Evolutionary conservation across 2,797 vertebrate genomes (phyloP).

Genomic region (Megalops cyprinoides): DNA sequence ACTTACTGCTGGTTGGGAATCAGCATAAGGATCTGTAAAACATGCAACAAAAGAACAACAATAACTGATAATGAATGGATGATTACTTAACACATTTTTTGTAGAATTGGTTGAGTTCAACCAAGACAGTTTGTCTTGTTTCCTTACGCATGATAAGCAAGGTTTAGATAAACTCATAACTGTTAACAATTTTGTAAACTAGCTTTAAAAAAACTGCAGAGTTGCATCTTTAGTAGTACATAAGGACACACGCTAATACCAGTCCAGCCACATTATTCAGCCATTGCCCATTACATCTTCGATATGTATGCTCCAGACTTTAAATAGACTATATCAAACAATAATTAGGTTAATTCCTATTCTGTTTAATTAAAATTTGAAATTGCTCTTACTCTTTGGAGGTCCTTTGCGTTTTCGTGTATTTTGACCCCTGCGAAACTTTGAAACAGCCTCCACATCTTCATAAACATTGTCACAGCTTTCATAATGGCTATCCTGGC

Average conservation of each 20-base stretch:
- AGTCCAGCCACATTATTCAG: not conserved
- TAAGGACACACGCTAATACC: not conserved
- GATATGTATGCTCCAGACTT: not conserved
- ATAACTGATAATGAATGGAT: too few relatives aligned
- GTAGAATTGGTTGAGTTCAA: not conserved
- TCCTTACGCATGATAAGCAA: not conserved
- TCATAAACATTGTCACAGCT: conserved; percentile 50
- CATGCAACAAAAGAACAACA: conserved; percentile 30
- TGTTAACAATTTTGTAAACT: conserved; percentile 4
- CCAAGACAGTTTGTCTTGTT: not conserved
- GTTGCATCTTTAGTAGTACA: not conserved
- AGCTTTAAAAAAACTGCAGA: not conserved
- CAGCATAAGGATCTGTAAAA: conserved; percentile 73
- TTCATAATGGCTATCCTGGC: conserved; percentile 43
- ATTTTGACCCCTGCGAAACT: conserved; percentile 64
- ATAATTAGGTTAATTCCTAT: not conserved
- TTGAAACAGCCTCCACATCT: conserved; percentile 48
- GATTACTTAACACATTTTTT: not conserved
- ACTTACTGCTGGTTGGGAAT: conserved; percentile 55
- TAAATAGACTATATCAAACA: not conserved
- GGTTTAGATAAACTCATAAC: not conserved
- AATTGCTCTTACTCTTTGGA: conserved; percentile 67
- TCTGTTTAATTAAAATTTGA: not conserved
- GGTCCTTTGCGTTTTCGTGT: conserved; percentile 64
- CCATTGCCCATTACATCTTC: not conserved